Conservation (phyloP, 2,888 invertebrate genomes). For the Koerneria pararmatus region DNA sequence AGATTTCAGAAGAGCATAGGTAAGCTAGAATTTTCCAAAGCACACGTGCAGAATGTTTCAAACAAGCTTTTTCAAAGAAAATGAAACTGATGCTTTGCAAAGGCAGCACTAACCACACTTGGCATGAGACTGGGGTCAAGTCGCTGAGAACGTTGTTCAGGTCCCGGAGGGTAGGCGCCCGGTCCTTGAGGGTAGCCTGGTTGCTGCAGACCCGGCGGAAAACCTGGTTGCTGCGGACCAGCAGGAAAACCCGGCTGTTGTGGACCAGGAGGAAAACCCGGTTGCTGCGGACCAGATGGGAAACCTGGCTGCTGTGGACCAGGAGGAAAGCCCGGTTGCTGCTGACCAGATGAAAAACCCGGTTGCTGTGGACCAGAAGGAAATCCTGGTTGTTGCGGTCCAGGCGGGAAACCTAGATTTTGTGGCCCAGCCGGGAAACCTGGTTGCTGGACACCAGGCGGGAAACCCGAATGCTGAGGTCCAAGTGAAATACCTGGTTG, state of each 20-base stretch:
- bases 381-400: conserved; percentile 17
- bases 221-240: not conserved
- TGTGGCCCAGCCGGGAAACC: conserved; percentile 23
- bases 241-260: not conserved
- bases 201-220: not conserved
- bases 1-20: too few relatives aligned
- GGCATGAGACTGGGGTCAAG: conserved; percentile 58
- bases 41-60: too few relatives aligned
- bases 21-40: too few relatives aligned
- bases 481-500: not conserved
- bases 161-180: conserved; percentile 20
- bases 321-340: conserved; percentile 4
- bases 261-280: not conserved
- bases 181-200: too few relatives aligned
- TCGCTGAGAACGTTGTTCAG: conserved; percentile 34
- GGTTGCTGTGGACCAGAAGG: conserved; percentile 14
- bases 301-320: not conserved
- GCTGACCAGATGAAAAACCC: not conserved
- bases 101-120: conserved; percentile 49
- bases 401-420: conserved; percentile 11
- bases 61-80: too few relatives aligned
- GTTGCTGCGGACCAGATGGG: conserved; percentile 12
- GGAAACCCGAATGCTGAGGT: not conserved
- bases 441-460: not conserved
- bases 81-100: too few relatives aligned